Evolutionary conservation across 2,888 invertebrate genomes (phyloP), one percentile per base, ranked within the genome.

Genomic region (Perdita meconis): DNA sequence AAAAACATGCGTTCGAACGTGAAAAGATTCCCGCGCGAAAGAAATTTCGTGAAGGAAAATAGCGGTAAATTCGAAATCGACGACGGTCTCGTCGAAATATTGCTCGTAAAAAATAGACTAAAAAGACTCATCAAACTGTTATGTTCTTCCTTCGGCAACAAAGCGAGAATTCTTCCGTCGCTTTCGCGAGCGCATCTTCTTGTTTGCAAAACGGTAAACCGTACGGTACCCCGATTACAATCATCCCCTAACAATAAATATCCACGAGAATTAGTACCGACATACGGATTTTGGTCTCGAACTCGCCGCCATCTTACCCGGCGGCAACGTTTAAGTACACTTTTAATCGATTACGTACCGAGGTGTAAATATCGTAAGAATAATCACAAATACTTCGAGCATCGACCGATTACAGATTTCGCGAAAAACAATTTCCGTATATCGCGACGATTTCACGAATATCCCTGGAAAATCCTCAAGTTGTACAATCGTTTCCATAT

Each of bases 261-360:
- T 53, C 38, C 44, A 2, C 34, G 8, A 53, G 36, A 53, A 13
- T 69, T 71, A 67, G 67, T 78, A 70, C 74, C 69, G 47, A 67
- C 42, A 64, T 68, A 75, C 44, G 60, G 75, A 83, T 78, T 80
- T 83, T 80, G 80, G 78, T 83, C 83, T 71, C 59, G 65, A 56
- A 60, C 47, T 19, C 30, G 19, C 53, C 65, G 47, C 51, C 55
- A 24, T 36, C n/a, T 55, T 44, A 50, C 24, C 22, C 10, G 30
- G 34, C 67, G 57, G 42, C 55, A 63, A 63, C 60, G 16, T 42
- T 81, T 84, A 84, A 84, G 81, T 84, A 84, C 84, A 84, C 84
- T 84, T 83, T 68, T 70, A n/a, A 76, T 75, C 51, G 64, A 61
- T 69, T 75, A 78, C 57, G 50, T 71, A 68, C 42, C 36, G 19